phyloP scores from a whole-genome alignment of 2,113 vertebrate genomes.

The Coregonus clupeaformis region DNA sequence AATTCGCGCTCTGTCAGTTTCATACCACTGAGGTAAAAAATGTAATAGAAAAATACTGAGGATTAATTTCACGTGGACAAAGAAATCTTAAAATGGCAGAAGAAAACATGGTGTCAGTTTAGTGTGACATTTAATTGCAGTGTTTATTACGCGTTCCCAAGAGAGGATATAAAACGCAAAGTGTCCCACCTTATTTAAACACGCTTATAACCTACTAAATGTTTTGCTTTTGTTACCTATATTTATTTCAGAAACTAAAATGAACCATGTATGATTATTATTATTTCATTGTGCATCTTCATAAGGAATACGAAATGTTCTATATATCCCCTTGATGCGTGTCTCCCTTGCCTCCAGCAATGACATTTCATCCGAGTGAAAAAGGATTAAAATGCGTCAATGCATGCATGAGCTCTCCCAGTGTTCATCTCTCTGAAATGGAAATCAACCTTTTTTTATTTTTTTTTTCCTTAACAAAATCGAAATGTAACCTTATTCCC shows the following conservation, averaged over 20 bases:
- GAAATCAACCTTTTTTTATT: background rate
- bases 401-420: constrained; percentile 29
- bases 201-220: background rate
- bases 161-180: background rate
- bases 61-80: constrained; percentile 41
- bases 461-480: background rate
- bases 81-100: constrained; percentile 29
- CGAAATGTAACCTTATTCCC: no score
- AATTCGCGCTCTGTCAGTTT: constrained; percentile 66
- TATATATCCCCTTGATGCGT: constrained; percentile 1
- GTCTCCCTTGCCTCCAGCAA: constrained; percentile 62
- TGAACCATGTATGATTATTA: background rate
- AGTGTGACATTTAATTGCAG: constrained; percentile 19
- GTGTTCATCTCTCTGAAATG: background rate
- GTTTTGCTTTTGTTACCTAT: no score
- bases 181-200: background rate
- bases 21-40: constrained; percentile 38
- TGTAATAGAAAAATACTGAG: constrained; percentile 22
- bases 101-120: background rate
- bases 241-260: background rate
- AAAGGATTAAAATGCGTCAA: constrained; percentile 61
- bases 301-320: background rate
- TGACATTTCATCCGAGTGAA: constrained; percentile 67
- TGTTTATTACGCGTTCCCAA: background rate
- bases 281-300: background rate